Evolutionary conservation across 2,888 invertebrate species (phyloP).

Genomic region (Mesorhabditis spiculigera): DNA sequence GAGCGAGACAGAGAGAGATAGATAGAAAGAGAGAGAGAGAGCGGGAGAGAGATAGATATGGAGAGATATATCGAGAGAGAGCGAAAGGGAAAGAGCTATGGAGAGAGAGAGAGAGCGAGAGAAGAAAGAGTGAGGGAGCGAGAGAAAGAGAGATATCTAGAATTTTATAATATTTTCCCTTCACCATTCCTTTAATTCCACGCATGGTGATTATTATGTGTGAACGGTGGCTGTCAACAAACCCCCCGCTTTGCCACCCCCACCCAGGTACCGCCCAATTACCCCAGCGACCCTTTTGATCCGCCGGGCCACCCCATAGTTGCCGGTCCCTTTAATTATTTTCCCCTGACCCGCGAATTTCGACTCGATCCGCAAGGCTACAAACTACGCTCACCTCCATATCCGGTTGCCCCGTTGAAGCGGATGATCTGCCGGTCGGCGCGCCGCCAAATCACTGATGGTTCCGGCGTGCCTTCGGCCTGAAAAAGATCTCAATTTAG

Average conservation of each 20-base stretch:
- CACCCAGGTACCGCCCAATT: too few relatives aligned
- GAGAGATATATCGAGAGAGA: too few relatives aligned
- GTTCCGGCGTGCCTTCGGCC: constrained; percentile 55
- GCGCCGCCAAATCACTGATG: constrained; percentile 55
- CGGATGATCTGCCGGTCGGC: constrained; percentile 55
- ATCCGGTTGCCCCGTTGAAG: constrained; percentile 54
- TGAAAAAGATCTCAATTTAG: not conserved
- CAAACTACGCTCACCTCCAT: constrained; percentile 45
- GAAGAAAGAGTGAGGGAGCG: not conserved
- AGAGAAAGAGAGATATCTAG: not conserved
- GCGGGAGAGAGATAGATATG: too few relatives aligned
- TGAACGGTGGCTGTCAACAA: not conserved
- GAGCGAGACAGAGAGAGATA: not conserved
- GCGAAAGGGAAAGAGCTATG: not conserved
- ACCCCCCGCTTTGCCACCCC: too few relatives aligned
- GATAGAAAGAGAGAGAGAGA: not conserved
- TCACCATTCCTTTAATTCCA: not conserved
- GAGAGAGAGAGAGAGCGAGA: not conserved
- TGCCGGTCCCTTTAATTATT: not conserved
- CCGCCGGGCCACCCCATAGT: too few relatives aligned
- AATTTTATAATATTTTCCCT: not conserved
- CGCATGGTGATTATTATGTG: not conserved
- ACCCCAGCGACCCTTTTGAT: too few relatives aligned
- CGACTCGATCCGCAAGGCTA: not conserved
- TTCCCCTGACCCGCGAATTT: not conserved